A percentile compares a stretch with the other conserved stretches of the same genome.
Conservation (phyloP, 2,888 invertebrate genomes). For the Coelinius sp. region DNA sequence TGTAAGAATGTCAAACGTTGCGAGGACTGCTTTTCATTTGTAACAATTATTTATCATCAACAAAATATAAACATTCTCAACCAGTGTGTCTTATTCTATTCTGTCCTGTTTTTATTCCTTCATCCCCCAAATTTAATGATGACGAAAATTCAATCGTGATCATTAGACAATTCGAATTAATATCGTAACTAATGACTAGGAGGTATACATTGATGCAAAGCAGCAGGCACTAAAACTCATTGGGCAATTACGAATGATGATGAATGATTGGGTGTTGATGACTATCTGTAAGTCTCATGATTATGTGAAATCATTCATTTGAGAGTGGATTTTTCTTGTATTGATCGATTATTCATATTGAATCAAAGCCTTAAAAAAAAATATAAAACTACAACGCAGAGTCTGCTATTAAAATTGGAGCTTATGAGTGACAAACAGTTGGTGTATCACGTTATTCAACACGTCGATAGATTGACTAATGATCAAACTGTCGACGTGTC, state of each 20-base stretch:
- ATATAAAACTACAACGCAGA: background rate
- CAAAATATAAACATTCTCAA: background rate
- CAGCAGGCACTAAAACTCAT: conserved; percentile 31
- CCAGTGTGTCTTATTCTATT: background rate
- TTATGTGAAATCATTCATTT: background rate
- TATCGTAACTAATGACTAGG: conserved; percentile 25
- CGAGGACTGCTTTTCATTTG: conserved; percentile 34
- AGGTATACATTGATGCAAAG: conserved; percentile 35
- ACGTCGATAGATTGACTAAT: conserved; percentile 4
- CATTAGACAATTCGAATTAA: background rate
- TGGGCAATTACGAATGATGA: background rate
- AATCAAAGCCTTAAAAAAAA: background rate
- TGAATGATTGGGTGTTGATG: background rate
- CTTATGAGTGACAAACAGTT: background rate
- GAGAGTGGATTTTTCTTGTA: background rate
- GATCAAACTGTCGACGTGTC: background rate
- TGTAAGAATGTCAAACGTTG: conserved; percentile 3
- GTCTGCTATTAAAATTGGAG: background rate
- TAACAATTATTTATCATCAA: conserved; percentile 14
- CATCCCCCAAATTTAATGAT: conserved; percentile 4
- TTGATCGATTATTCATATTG: background rate
- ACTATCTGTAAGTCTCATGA: no score
- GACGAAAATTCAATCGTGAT: conserved; percentile 25
- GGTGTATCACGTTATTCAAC: background rate
- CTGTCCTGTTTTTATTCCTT: conserved; percentile 1